Base-by-base conservation (phyloP, 2,888 invertebrate species). In the Merodon equestris region DNA sequence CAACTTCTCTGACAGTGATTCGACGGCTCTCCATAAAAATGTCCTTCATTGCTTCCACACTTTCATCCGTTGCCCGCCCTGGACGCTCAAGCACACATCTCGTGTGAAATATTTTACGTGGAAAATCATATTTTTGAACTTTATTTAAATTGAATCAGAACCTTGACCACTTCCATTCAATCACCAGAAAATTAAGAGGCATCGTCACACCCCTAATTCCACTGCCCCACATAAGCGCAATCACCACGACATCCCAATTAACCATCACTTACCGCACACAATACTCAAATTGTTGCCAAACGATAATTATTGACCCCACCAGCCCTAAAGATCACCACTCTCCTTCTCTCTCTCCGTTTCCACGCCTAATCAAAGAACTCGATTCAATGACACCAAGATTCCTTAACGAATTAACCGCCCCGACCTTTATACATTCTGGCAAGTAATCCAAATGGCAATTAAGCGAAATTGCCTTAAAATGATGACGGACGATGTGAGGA, bases 361-460 rank as follows among this genome's bases (percentile, higher is more conserved):
- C n/a, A n/a, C n/a, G 48, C 64, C 9, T 54, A 79, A 79, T 79
- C 74, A 74, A 50, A 50, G 36, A 79, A 63, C 51, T 74, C 58
- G 68, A 70, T 70, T 79, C 40, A 63, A 18, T 74, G 58, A 58
- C 60, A 64, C 53, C n/a, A 63, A 70, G 70, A 79, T 79, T 79
- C 74, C 58, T 64, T 19, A n/a, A 10, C 14, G 27, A 50, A 70
- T 74, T 73, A 74, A 79, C 79, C 42, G 15, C 15, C 50, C 42
- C 70, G 79, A 79, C 79, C 79, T 79, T 64, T 66, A 18, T 61
- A 17, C 15, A 36, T 44, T 50, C 10, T 40, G 40, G 42, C 38
- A 73, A 61, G 27, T 77, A 77, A 77, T 77, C 73, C 3, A 38
- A 61, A 73, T 58, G 63, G 53, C 63, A 77, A 73, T 77, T 73